phyloP scores from a whole-genome alignment of 1,140 invertebrate species.

The Bicyclus anynana region DNA sequence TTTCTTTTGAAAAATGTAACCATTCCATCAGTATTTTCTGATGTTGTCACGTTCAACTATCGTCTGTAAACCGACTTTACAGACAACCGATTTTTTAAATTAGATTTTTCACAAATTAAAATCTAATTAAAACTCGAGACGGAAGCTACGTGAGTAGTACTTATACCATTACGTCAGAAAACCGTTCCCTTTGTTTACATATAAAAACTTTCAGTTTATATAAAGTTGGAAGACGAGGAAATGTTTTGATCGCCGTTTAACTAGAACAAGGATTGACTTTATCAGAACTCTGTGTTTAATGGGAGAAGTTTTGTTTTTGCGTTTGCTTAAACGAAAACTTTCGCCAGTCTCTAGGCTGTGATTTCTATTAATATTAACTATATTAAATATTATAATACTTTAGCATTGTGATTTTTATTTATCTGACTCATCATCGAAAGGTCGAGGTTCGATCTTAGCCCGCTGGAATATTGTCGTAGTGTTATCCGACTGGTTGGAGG shows the following conservation, averaged over 20 bases:
- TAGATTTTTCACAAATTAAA: no score
- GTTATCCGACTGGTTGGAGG: no score
- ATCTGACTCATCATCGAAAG: no score
- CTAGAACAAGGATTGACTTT: background rate
- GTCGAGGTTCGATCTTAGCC: no score
- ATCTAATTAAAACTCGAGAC: background rate
- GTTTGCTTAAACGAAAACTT: background rate
- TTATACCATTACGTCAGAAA: background rate
- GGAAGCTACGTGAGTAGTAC: background rate
- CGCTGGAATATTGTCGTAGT: no score
- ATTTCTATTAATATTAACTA: background rate
- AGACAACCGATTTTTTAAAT: no score
- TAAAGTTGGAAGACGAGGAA: background rate
- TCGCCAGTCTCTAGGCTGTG: background rate
- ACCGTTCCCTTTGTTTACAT: background rate
- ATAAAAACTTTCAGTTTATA: background rate
- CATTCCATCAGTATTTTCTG: no score
- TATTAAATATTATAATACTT: no score
- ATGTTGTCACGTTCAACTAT: no score
- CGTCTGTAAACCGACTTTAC: no score
- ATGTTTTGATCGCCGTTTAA: background rate
- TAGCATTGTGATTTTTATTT: no score
- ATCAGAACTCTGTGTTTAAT: slow-evolving; percentile 1
- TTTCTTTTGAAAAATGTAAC: no score
- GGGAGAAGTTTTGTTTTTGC: slow-evolving; percentile 1